Conservation (phyloP, 2,888 invertebrate species). For the Cepaea hortensis region DNA sequence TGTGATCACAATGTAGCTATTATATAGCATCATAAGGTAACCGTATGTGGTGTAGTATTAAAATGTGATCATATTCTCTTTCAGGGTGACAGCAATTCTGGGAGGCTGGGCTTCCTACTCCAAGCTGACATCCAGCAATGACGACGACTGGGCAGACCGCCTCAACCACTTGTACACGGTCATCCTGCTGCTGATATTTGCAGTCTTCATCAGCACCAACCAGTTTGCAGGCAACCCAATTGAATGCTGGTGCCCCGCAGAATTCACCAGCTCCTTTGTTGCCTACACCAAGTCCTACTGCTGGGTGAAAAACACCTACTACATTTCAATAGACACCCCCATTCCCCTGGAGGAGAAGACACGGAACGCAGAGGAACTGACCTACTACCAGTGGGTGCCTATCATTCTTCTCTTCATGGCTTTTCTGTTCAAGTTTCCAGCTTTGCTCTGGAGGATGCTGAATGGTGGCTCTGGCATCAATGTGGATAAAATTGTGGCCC, state of each 20-base stretch:
- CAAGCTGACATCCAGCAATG: constrained; percentile 65
- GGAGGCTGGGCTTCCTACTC: constrained; percentile 68
- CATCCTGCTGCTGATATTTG: constrained; percentile 65
- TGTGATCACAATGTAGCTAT: too few relatives aligned
- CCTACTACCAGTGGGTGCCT: constrained; percentile 76
- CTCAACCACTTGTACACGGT: constrained; percentile 70
- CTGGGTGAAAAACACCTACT: constrained; percentile 73
- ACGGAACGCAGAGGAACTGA: constrained; percentile 64
- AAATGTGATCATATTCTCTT: constrained; percentile 23
- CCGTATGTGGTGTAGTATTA: too few relatives aligned
- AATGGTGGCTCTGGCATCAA: constrained; percentile 69
- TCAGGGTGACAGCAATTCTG: constrained; percentile 64
- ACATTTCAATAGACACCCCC: constrained; percentile 67
- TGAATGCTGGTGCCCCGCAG: constrained; percentile 71
- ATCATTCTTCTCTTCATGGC: constrained; percentile 78
- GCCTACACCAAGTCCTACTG: constrained; percentile 74
- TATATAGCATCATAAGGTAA: too few relatives aligned
- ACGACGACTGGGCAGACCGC: constrained; percentile 70
- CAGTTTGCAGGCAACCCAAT: constrained; percentile 71
- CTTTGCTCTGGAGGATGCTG: constrained; percentile 77
- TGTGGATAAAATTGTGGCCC: constrained; percentile 66
- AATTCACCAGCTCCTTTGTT: constrained; percentile 74
- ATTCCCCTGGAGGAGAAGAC: constrained; percentile 63
- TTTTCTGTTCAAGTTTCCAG: constrained; percentile 77
- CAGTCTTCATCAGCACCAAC: constrained; percentile 67